These are phyloP conservation scores for Spicauda simplicius DNA, from an alignment of 2,888 invertebrate genomes.

Conservation along the genomic window DNA sequence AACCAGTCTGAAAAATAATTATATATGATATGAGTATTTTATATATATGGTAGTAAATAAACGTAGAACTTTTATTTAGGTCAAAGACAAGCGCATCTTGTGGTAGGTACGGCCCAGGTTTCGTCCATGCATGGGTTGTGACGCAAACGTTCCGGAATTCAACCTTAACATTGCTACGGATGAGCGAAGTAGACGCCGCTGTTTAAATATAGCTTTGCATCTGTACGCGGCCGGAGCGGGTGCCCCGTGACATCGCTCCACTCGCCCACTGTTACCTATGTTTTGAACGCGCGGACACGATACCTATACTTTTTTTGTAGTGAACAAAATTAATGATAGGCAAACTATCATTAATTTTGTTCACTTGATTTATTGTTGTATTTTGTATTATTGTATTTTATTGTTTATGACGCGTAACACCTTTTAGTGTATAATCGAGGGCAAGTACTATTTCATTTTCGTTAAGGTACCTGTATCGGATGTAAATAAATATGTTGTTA, in stretches of 20 bases:
- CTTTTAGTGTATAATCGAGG: no score
- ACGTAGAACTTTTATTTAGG: background rate
- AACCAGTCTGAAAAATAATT: background rate
- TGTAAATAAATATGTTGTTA: no score
- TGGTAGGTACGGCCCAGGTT: conserved; percentile 39
- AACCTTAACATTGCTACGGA: conserved; percentile 81
- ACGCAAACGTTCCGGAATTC: conserved; percentile 76
- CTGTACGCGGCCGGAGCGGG: conserved; percentile 41
- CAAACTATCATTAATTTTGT: no score
- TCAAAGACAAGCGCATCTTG: background rate
- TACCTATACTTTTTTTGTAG: no score
- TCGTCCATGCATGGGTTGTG: conserved; percentile 49
- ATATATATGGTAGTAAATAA: background rate
- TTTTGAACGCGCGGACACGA: background rate
- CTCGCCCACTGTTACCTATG: conserved; percentile 27
- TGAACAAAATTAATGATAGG: no score
- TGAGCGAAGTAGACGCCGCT: conserved; percentile 64
- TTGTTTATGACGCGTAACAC: no score
- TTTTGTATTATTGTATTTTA: no score
- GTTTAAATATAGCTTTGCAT: conserved; percentile 77
- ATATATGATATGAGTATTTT: background rate
- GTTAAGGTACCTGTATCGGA: no score
- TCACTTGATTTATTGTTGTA: no score
- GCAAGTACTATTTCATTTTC: no score
- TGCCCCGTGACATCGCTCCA: conserved; percentile 35